Evolutionary conservation across 2,888 invertebrate species (phyloP).

Genomic region (Nomada ruficornis): DNA sequence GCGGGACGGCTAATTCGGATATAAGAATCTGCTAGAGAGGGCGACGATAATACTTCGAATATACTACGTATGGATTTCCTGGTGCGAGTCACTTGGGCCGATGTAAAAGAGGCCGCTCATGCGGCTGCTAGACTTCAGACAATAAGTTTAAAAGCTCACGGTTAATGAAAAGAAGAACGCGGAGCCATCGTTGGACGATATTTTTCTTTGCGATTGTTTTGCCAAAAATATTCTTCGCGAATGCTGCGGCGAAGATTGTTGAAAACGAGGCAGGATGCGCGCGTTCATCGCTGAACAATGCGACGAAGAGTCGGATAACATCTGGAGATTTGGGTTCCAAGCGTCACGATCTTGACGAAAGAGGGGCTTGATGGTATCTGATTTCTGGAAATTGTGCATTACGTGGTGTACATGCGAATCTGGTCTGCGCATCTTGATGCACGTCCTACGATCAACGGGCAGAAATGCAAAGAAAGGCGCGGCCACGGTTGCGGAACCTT

Average conservation of each 20-base stretch:
- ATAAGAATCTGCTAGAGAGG: constrained; percentile 50
- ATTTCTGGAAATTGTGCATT: constrained; percentile 55
- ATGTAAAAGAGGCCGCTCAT: constrained; percentile 10
- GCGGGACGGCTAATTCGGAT: background rate
- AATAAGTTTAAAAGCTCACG: background rate
- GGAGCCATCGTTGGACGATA: too few relatives aligned
- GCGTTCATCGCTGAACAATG: constrained; percentile 40
- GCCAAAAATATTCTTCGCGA: background rate
- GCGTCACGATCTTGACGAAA: constrained; percentile 51
- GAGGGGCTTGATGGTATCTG: constrained; percentile 41
- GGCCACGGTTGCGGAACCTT: constrained; percentile 49
- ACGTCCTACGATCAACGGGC: constrained; percentile 51
- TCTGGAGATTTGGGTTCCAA: constrained; percentile 37
- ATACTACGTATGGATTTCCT: background rate
- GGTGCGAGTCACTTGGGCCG: constrained; percentile 20
- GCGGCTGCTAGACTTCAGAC: background rate
- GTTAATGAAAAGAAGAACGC: too few relatives aligned
- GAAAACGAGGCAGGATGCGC: background rate
- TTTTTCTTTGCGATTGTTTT: too few relatives aligned
- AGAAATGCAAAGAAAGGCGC: constrained; percentile 61
- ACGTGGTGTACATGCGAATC: constrained; percentile 53
- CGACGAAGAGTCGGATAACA: constrained; percentile 30
- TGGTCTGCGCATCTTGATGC: constrained; percentile 46
- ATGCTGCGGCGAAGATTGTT: background rate
- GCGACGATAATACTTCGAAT: constrained; percentile 44